Base-by-base conservation (phyloP, 2,888 invertebrate genomes). In the Nomada fabriciana region DNA sequence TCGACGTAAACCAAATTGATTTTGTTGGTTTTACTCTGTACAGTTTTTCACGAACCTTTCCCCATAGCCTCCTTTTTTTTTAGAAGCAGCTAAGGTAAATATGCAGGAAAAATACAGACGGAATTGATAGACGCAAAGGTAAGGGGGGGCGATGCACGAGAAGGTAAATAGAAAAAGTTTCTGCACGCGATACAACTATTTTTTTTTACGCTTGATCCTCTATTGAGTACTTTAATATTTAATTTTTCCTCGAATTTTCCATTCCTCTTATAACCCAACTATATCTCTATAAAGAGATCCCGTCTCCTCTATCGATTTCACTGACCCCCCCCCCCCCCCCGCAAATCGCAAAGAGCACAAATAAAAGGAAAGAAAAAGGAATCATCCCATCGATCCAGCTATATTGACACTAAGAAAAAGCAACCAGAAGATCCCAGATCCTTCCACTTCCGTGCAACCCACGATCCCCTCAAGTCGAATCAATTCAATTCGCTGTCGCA, bases 401-500 rank as follows among this genome's bases (percentile, higher is more conserved):
- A 47, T 47, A 71, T 15, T 29, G 29, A 15, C 20, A 25, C 25
- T n/a, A 23, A 20, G 9, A 42, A 47, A 47, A 47, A 47, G 2
- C 55, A 29, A 11, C 68, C 59, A 23, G 50, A 42, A 36, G 23
- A 50, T 23, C 43, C 50, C 50, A 15, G 59, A 25, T 20, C 18
- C 42, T 43, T 18, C 47, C 29, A 63, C 68, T 15, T 10, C n/a
- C 18, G 50, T 36, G 36, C n/a, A 36, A 64, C 57, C 29, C 74
- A 57, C 74, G 23, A 74, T 57, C 57, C 55, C 25, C 25, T n/a
- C 10, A 7, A 74, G 64, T 64, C 36, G 23, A 42, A 29, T 72
- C 72, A 25, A 55, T 67, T 80, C 59, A 61, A 4, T 36, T 36
- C 36, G 36, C 36, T 13, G 42, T 59, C 29, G 50, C 47, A 43